Evolutionary conservation across 2,113 vertebrate genomes (phyloP), one percentile per base, ranked within the genome.

Genomic region (Mormyrus lacerda): DNA sequence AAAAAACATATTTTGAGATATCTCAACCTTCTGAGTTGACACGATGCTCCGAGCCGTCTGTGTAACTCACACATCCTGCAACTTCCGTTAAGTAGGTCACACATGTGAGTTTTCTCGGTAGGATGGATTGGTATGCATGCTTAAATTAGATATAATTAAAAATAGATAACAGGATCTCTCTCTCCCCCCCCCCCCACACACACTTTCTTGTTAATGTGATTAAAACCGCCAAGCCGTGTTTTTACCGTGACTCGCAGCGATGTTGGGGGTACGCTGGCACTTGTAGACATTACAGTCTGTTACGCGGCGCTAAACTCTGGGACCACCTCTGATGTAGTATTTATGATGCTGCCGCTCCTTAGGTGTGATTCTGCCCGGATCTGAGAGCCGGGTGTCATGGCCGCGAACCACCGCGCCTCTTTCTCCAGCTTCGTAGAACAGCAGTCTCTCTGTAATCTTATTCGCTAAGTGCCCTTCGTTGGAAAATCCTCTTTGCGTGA

Each of bases 81-180:
- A 90, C 58, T 55, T 69, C 19, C 61, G 53, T 35, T 90, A 91
- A 91, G 87, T 91, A 90, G 90, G 90, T 90, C 90, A 90, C 48
- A 61, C 88, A 58, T 85, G 85, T 88, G 88, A 58, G 48, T 51
- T 79, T 90, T 53, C 91, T 85, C 65, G 13, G 24, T 87, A 87
- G 89, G 89, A 79, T 87, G 89, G 65, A 48, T 76, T 45, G 58
- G 88, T 88, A 47, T 85, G 87, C 85, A 88, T 82, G 51, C 89
- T 51, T 65, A 90, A 90, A 91, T 90, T 88, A 91, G 90, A 89
- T 79, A 91, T 87, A 89, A 91, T 89, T 89, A 89, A 89, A 89
- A 87, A 89, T 89, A 88, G 83, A 89, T 87, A 87, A 69, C 15
- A 90, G 51, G 15, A 27, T 51, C 21, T 73, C 55, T 11, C 42